Conservation (phyloP, 2,888 invertebrate species). For the Standfussiana lucernea region DNA sequence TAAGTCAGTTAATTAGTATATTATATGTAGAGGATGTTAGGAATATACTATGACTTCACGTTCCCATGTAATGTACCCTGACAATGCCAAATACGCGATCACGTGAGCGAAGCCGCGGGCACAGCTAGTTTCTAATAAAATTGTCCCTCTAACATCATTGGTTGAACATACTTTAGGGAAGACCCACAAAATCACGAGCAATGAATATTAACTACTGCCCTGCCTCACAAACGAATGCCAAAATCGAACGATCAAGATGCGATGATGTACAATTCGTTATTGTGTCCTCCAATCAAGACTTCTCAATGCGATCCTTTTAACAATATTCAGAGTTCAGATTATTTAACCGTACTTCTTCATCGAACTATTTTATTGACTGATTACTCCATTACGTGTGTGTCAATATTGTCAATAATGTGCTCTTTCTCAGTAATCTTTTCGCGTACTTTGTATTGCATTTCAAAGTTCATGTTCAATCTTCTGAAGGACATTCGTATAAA, state of each 20-base stretch:
- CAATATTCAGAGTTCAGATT: constrained; percentile 53
- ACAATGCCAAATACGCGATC: too few species aligned
- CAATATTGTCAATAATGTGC: constrained; percentile 24
- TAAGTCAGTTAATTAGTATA: too few species aligned
- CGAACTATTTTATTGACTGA: constrained; percentile 38
- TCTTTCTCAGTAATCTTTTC: constrained; percentile 3
- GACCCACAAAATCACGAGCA: not conserved
- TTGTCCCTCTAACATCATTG: not conserved
- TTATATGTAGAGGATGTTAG: too few species aligned
- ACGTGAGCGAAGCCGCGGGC: too few species aligned
- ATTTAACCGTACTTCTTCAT: constrained; percentile 51
- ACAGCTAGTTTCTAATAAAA: too few species aligned
- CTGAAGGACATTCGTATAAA: not conserved
- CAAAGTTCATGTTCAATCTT: constrained; percentile 17
- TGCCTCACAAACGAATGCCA: constrained; percentile 1
- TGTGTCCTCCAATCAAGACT: constrained; percentile 20
- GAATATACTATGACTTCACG: too few species aligned
- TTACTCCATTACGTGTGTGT: constrained; percentile 6
- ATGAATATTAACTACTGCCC: not conserved
- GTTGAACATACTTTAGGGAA: not conserved
- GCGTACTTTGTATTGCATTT: constrained; percentile 11
- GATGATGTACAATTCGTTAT: constrained; percentile 7
- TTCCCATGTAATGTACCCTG: too few species aligned
- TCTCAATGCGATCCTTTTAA: constrained; percentile 18
- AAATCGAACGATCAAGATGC: constrained; percentile 1